Evolutionary conservation across 2,797 vertebrate genomes (phyloP), one percentile per base, ranked within the genome.

Genomic region (Anabacerthia variegaticeps): DNA sequence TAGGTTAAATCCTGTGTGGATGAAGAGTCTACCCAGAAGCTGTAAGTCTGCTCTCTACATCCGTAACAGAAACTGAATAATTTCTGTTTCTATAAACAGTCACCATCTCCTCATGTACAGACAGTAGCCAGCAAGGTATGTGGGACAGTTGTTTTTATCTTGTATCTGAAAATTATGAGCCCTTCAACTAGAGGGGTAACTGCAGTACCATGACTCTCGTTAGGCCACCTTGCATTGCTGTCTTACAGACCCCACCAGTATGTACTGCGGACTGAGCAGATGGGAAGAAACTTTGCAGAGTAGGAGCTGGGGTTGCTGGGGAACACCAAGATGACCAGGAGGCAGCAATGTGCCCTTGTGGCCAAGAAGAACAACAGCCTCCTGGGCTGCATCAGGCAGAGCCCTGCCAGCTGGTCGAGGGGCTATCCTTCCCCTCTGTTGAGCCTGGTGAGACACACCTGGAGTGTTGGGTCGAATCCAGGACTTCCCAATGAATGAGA

Each of bases 391-490:
- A 3, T 30, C n/a, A 32, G 62, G n/a, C 24, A 43, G 9, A 74
- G 37, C 6, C 3, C 2, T 43, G 44, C 23, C 32, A 52, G 51
- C 11, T 10, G 11, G 24, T 23, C 0, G 0, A 52, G 15, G 43
- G 34, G 5, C 22, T 23, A 68, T 68, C 26, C 27, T 63, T 69
- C 24, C 21, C 24, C 51, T 63, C 55, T 59, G 41, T 36, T 63
- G 77, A 63, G 46, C 24, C 55, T 32, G 61, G 18, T 28, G 44
- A 37, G 49, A n/a, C 27, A 43, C 27, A 21, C 3, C 27, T 5
- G 71, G 32, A 30, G 36, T 8, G 28, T 20, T 18, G 56, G 32
- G 14, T 30, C 46, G 7, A 5, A 5, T 21, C 16, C 36, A 8
- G 36, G 27, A 10, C 28, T 65, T 22, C 39, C 10, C 30, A 43